These are phyloP conservation scores for Heliconius hermathena DNA, from an alignment of 1,140 invertebrate species.

Conservation along the genomic window DNA sequence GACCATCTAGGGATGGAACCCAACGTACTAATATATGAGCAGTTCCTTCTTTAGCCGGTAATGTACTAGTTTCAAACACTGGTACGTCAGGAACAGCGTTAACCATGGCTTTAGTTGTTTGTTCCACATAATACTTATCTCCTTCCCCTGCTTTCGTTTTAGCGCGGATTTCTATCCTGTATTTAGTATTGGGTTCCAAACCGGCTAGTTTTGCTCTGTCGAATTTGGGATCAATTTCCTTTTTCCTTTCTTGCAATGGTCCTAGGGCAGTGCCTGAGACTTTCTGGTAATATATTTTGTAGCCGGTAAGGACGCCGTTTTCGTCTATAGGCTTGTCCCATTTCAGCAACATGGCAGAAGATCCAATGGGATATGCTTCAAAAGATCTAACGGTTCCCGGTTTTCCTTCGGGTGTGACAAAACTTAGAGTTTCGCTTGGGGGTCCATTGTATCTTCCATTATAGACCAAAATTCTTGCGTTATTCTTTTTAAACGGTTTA, in stretches of 20 bases:
- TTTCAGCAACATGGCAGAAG: slow-evolving; percentile 92
- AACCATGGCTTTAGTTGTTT: slow-evolving; percentile 84
- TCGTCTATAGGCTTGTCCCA: slow-evolving; percentile 97
- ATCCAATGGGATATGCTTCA: slow-evolving; percentile 92
- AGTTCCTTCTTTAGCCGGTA: slow-evolving; percentile 88
- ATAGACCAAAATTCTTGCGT: slow-evolving; percentile 93
- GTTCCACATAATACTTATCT: slow-evolving; percentile 91
- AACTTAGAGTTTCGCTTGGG: slow-evolving; percentile 90
- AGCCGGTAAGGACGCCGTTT: slow-evolving; percentile 96
- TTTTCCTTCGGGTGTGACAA: slow-evolving; percentile 95
- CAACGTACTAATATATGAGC: slow-evolving; percentile 91
- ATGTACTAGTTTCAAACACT: slow-evolving; percentile 86
- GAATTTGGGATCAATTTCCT: slow-evolving; percentile 89
- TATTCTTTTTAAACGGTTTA: slow-evolving; percentile 94
- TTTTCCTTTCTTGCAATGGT: slow-evolving; percentile 86
- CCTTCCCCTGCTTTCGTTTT: slow-evolving; percentile 93
- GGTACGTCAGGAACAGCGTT: slow-evolving; percentile 88
- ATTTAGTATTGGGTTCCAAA: slow-evolving; percentile 92
- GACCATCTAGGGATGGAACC: slow-evolving; percentile 88
- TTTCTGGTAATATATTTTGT: slow-evolving; percentile 94
- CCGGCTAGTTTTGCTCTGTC: slow-evolving; percentile 93
- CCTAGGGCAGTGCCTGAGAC: slow-evolving; percentile 88
- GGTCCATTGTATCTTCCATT: slow-evolving; percentile 96
- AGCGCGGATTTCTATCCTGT: slow-evolving; percentile 92
- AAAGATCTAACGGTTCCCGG: slow-evolving; percentile 93